Percentiles rank a stretch among this genome's conserved stretches.
Evolutionary conservation across 2,888 invertebrate genomes (phyloP).

Genomic region (Entomobrya multifasciata): DNA sequence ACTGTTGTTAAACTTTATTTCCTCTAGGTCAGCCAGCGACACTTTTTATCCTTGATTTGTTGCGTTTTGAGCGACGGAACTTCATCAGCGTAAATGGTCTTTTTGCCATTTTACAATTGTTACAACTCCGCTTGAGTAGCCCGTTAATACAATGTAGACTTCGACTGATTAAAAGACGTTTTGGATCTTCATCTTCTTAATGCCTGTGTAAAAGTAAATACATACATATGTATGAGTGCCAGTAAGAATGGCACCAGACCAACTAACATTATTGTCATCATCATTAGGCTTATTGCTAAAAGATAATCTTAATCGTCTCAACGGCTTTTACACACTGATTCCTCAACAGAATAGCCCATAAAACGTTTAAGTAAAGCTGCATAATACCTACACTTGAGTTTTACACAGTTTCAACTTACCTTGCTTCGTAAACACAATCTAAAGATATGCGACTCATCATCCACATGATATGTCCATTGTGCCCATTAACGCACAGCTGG

Average conservation of each 20-base stretch:
- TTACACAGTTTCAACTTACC: neutral
- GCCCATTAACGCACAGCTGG: constrained; percentile 65
- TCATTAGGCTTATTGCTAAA: constrained; percentile 7
- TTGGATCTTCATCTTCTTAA: neutral
- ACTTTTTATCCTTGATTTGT: constrained; percentile 33
- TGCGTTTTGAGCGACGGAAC: constrained; percentile 5
- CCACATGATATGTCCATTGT: constrained; percentile 40
- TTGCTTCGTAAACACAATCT: constrained; percentile 7
- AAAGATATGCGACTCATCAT: neutral
- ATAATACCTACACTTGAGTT: neutral
- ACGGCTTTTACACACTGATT: constrained; percentile 45
- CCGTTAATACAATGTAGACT: neutral
- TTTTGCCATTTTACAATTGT: constrained; percentile 21
- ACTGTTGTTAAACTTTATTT: constrained; percentile 41
- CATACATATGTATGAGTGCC: neutral
- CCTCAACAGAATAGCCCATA: constrained; percentile 1
- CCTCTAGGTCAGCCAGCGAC: constrained; percentile 66
- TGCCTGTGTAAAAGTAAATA: neutral
- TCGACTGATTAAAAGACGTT: too few relatives aligned
- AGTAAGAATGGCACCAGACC: too few relatives aligned
- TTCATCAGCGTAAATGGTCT: neutral
- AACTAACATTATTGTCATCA: constrained; percentile 16
- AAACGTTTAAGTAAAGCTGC: neutral
- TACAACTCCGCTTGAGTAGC: neutral
- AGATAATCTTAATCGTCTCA: constrained; percentile 45